phyloP scores from a whole-genome alignment of 1,140 invertebrate species.

The Macrotrachela quadricornifera region DNA sequence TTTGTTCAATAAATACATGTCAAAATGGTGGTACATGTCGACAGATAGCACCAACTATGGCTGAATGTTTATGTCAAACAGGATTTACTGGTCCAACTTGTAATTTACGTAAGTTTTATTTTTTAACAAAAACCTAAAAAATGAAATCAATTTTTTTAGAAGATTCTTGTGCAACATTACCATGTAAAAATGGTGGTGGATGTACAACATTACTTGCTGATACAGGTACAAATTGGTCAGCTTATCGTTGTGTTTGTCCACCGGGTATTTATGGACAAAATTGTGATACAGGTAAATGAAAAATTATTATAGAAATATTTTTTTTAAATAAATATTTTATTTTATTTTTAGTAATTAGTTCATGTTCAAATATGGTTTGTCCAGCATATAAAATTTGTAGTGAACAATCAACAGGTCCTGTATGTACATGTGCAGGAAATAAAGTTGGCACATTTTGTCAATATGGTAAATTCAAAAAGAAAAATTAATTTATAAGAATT shows the following conservation, averaged over 20 bases:
- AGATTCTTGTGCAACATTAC: slow-evolving; percentile 46
- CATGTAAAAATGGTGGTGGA: slow-evolving; percentile 15
- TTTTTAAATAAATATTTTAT: too few relatives aligned
- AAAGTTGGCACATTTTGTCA: too few relatives aligned
- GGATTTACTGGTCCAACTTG: slow-evolving; percentile 10
- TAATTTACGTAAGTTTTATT: slow-evolving; percentile 36
- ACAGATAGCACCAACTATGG: not conserved
- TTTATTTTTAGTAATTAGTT: too few relatives aligned
- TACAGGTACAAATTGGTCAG: not conserved
- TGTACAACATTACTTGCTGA: slow-evolving; percentile 10
- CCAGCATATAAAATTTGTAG: too few relatives aligned
- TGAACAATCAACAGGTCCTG: too few relatives aligned
- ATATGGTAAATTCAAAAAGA: too few relatives aligned
- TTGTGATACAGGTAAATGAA: slow-evolving; percentile 10
- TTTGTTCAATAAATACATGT: slow-evolving; percentile 68
- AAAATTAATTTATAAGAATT: too few relatives aligned
- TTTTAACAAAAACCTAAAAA: slow-evolving; percentile 37
- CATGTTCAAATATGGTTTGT: too few relatives aligned
- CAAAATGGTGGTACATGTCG: slow-evolving; percentile 50
- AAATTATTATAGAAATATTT: too few relatives aligned
- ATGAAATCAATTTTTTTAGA: slow-evolving; percentile 44
- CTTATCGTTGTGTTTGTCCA: slow-evolving; percentile 14
- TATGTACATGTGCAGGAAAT: too few relatives aligned
- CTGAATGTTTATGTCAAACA: slow-evolving; percentile 12
- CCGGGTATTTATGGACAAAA: slow-evolving; percentile 11